These are phyloP conservation scores for Apis laboriosa DNA, from an alignment of 1,140 invertebrate genomes.

Conservation along the genomic window DNA sequence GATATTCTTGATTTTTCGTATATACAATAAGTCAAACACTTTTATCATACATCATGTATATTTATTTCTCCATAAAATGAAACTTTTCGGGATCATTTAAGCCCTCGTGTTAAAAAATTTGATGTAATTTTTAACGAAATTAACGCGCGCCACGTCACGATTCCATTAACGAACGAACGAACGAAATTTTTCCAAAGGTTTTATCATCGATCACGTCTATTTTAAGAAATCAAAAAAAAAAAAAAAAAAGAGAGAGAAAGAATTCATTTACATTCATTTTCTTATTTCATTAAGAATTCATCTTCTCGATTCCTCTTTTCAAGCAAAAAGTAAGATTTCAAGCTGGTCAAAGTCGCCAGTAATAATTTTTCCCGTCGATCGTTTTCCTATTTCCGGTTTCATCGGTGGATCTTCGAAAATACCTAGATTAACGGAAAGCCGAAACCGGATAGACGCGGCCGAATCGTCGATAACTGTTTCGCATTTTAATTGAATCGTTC, in stretches of 20 bases:
- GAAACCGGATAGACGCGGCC: conserved; percentile 24
- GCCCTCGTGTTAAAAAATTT: too few species aligned
- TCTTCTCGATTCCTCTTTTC: not conserved
- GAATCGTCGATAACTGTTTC: conserved; percentile 28
- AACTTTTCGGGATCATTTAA: too few species aligned
- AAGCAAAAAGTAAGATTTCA: not conserved
- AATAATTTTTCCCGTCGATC: conserved; percentile 36
- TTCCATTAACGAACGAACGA: too few species aligned
- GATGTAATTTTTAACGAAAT: too few species aligned
- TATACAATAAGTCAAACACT: too few species aligned
- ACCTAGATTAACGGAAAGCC: conserved; percentile 43
- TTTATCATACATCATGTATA: too few species aligned
- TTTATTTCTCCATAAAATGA: too few species aligned
- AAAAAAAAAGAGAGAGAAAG: not conserved
- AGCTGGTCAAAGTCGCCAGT: not conserved
- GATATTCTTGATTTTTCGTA: too few species aligned
- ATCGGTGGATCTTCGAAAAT: conserved; percentile 32
- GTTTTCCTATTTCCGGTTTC: conserved; percentile 6
- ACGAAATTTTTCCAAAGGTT: too few species aligned
- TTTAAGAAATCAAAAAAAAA: not conserved
- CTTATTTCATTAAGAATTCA: too few species aligned
- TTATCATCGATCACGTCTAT: too few species aligned
- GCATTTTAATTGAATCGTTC: conserved; percentile 46
- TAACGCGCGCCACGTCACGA: too few species aligned
- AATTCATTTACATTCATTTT: not conserved